Evolutionary conservation across 2,888 invertebrate genomes (phyloP).

Genomic region (Idaea dimidiata): DNA sequence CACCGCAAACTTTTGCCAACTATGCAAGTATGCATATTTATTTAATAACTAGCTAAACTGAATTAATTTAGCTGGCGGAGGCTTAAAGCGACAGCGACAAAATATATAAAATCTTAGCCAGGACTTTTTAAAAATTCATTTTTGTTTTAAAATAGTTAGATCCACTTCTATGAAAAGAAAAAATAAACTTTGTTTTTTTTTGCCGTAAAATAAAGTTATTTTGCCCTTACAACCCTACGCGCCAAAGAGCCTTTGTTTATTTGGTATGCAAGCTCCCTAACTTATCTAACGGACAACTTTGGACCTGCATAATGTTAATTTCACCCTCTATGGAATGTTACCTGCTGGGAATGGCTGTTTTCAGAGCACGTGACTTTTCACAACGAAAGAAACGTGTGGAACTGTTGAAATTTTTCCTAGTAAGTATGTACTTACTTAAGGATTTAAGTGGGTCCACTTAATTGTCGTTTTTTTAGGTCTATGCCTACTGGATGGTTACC

Average conservation of each 20-base stretch:
- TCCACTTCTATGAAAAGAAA: no score
- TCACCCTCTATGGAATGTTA: conserved; percentile 20
- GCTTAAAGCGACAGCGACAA: no score
- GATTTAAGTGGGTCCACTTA: not conserved
- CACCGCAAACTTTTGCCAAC: no score
- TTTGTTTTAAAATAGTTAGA: no score
- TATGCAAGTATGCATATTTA: no score
- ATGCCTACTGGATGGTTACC: not conserved
- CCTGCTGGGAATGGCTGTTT: conserved; percentile 19
- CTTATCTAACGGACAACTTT: conserved; percentile 1
- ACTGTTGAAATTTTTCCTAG: not conserved
- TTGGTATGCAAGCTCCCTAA: conserved; percentile 3
- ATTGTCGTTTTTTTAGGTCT: not conserved
- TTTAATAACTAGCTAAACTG: no score
- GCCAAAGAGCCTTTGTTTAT: not conserved
- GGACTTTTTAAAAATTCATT: no score
- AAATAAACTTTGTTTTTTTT: no score
- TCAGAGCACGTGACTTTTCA: conserved; percentile 26
- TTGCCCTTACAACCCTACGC: no score
- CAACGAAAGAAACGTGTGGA: not conserved
- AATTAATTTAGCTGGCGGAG: no score
- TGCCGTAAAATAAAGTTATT: no score
- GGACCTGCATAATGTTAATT: conserved; percentile 28
- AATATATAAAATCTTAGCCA: no score
- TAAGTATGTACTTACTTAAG: not conserved